A percentile compares a stretch with the other conserved stretches of the same genome.
These are phyloP conservation scores for Tilapia sparmanii DNA, from an alignment of 2,113 vertebrate species.

Conservation along the genomic window DNA sequence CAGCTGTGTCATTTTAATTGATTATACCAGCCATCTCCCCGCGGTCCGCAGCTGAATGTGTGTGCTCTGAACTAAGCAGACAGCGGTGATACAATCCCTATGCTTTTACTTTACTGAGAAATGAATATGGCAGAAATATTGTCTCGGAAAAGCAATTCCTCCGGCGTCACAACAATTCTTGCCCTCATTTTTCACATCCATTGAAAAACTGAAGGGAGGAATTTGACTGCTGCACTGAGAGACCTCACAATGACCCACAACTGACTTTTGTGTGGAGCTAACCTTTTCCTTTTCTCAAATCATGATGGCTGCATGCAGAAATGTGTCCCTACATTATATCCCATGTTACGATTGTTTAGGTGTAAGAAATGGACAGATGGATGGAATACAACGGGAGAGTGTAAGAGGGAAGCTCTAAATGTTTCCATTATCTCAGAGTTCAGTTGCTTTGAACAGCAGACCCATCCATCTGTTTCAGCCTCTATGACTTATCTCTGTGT, in stretches of 20 bases:
- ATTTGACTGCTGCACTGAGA: constrained; percentile 22
- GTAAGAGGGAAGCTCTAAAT: not conserved
- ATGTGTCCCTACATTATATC: constrained; percentile 20
- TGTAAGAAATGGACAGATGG: not conserved
- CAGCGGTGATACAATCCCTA: not conserved
- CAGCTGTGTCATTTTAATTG: not conserved
- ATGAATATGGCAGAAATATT: constrained; percentile 56
- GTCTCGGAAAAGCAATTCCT: constrained; percentile 67
- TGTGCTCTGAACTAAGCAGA: constrained; percentile 5
- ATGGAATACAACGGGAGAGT: not conserved
- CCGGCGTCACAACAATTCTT: constrained; percentile 64
- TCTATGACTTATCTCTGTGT: constrained; percentile 25
- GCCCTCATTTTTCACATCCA: constrained; percentile 62
- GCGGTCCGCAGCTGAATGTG: not conserved
- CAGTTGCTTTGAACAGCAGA: not conserved
- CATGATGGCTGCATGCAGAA: constrained; percentile 33
- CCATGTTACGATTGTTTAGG: not conserved
- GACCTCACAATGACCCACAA: not conserved
- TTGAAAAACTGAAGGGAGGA: constrained; percentile 7
- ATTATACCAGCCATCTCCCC: not conserved
- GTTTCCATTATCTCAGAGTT: constrained; percentile 8
- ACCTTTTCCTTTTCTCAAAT: constrained; percentile 9
- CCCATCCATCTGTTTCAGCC: constrained; percentile 19
- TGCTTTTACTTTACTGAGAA: constrained; percentile 38
- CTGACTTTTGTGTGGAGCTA: constrained; percentile 9